These are phyloP conservation scores for Halocynthia roretzi DNA, from an alignment of 23 tunicate species.

Conservation along the genomic window DNA sequence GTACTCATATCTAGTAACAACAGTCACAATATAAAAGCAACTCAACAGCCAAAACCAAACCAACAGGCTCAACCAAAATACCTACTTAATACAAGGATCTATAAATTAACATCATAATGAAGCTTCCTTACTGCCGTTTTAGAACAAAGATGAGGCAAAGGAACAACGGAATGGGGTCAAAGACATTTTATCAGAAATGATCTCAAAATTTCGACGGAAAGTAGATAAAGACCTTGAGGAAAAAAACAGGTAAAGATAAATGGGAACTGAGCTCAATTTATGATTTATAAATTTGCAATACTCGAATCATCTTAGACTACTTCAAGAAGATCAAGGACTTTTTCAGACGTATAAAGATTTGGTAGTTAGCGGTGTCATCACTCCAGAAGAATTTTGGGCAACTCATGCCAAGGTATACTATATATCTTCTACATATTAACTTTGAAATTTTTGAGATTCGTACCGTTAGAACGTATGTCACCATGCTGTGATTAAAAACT, in stretches of 20 bases:
- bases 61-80: no score
- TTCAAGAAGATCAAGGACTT: constrained; percentile 68
- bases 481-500: not conserved
- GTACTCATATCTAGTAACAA: no score
- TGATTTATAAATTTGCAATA: not conserved
- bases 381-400: constrained; percentile 92
- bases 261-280: not conserved
- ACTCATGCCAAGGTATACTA: constrained; percentile 63
- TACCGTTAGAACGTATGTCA: not conserved
- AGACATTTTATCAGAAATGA: constrained; percentile 65
- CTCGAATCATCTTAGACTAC: constrained; percentile 19
- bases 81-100: no score
- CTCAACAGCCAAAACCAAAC: no score
- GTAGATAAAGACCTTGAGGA: constrained; percentile 88
- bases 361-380: constrained; percentile 52
- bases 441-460: not conserved
- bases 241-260: constrained; percentile 45
- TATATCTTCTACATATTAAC: not conserved
- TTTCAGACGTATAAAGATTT: constrained; percentile 87
- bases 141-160: constrained; percentile 32
- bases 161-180: constrained; percentile 58
- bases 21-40: no score
- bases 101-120: no score
- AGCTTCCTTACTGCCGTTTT: no score
- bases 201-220: constrained; percentile 72